Evolutionary conservation across 2,797 vertebrate species (phyloP), one percentile per base, ranked within the genome.

Genomic region (Pygocentrus nattereri): DNA sequence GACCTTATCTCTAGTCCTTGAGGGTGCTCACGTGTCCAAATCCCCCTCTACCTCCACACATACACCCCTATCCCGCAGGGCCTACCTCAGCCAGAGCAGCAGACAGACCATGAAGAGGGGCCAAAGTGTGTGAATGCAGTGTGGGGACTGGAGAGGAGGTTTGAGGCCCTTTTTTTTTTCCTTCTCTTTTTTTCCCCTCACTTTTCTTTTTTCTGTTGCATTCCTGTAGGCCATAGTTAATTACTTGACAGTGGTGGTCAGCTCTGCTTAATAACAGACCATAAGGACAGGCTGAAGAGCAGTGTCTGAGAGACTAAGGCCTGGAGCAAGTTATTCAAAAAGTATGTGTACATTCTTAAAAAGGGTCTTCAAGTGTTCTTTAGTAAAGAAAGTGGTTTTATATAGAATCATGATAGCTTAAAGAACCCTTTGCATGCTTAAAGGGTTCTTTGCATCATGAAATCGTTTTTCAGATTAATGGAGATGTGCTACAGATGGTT

Each of bases 1-100:
- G 64, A 56, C 52, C 82, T 84, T 78, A 85, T 87, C 83, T 82
- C 13, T 34, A 19, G 13, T 31, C 49, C 52, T 54, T 49, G 73
- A 61, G 74, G 79, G 70, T 62, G 74, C 34, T 25, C 44, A 30
- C 47, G 27, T 64, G 65, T 21, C 77, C 50, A 52, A 50, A n/a
- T 16, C 23, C 47, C 5, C 23, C 18, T 67, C 69, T 34, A n/a
- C 47, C 68, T 64, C 25, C 52, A 25, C 12, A n/a, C 30, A 65
- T 50, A 13, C 12, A 54, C 50, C 44, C 56, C 76, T 69, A 74
- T 84, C 68, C 47, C 56, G 8, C 84, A 74, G 80, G 61, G 67
- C 38, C 10, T 50, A 52, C 72, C 76, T 38, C 47, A 13, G 69
- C 44, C 71, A 34, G 71, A 30, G 71, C 65, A 23, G 18, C 38